Conservation (phyloP, 1,140 invertebrate species). For the Drosophila arawakana region DNA sequence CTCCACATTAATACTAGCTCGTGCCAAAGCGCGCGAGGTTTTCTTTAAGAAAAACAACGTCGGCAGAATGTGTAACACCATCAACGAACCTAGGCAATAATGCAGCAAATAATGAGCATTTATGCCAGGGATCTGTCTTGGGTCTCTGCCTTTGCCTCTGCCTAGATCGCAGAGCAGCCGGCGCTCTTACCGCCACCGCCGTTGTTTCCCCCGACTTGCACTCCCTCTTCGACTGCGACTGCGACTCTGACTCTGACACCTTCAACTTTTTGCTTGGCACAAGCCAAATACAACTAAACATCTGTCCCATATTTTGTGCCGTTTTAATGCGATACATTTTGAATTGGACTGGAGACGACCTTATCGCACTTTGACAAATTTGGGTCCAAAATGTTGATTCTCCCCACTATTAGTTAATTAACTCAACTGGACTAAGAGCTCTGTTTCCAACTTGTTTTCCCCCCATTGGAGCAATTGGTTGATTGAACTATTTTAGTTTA, state of each 20-base stretch:
- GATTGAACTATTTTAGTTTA: constrained; percentile 44
- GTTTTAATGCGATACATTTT: constrained; percentile 66
- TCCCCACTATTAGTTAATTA: constrained; percentile 45
- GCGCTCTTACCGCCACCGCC: constrained; percentile 57
- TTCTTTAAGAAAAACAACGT: constrained; percentile 51
- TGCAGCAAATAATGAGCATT: constrained; percentile 75
- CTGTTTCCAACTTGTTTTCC: constrained; percentile 13
- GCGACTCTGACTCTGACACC: constrained; percentile 69
- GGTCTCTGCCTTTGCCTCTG: constrained; percentile 3
- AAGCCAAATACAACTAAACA: constrained; percentile 73
- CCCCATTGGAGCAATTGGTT: constrained; percentile 37
- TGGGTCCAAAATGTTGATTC: constrained; percentile 24
- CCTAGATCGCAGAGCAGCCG: constrained; percentile 56
- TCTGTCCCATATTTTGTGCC: constrained; percentile 81
- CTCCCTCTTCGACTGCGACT: constrained; percentile 35
- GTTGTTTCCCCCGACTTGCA: constrained; percentile 25
- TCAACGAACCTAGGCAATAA: constrained; percentile 49
- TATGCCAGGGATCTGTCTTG: constrained; percentile 5
- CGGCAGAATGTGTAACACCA: constrained; percentile 68
- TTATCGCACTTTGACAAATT: constrained; percentile 68
- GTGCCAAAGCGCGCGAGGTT: constrained; percentile 81
- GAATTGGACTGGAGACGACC: constrained; percentile 34
- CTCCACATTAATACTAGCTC: constrained; percentile 52
- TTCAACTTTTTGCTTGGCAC: constrained; percentile 75
- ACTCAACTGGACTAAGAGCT: constrained; percentile 14